phyloP scores from a whole-genome alignment of 2,113 vertebrate species.

The Acrocephalus arundinaceus region DNA sequence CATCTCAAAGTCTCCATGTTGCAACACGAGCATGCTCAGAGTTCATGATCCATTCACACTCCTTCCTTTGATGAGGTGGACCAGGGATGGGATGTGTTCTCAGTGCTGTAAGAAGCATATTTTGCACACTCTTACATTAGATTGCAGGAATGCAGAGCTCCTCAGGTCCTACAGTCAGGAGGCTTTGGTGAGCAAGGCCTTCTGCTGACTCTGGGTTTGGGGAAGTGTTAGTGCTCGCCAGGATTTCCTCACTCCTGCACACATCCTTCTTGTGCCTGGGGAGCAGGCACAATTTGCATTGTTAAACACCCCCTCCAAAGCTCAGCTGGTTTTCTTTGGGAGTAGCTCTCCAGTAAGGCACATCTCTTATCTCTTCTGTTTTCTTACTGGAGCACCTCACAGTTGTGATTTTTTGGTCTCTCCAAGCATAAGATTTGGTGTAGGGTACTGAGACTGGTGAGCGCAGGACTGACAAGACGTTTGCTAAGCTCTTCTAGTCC shows the following conservation, averaged over 20 bases:
- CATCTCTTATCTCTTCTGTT: not conserved
- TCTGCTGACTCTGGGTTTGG: not conserved
- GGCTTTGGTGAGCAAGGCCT: not conserved
- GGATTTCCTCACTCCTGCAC: not conserved
- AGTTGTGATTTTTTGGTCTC: not conserved
- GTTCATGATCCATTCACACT: not conserved
- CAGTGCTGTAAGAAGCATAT: not conserved
- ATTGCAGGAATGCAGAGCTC: not conserved
- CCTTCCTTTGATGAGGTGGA: not conserved
- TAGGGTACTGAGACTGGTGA: not conserved
- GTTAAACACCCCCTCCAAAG: not conserved
- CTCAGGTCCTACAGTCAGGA: not conserved
- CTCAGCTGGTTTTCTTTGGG: not conserved
- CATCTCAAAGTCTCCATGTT: not conserved
- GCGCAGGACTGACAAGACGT: not conserved
- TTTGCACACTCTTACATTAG: not conserved
- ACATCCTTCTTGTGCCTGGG: not conserved
- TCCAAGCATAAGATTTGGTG: not conserved
- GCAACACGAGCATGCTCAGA: not conserved
- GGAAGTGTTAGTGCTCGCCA: not conserved
- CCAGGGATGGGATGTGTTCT: not conserved
- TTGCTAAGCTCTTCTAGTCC: not conserved
- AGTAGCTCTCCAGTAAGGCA: not conserved
- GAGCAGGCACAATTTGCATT: not conserved
- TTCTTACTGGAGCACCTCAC: not conserved